phyloP scores from a whole-genome alignment of 2,888 invertebrate species.

The Cecidostiba fungosa region DNA sequence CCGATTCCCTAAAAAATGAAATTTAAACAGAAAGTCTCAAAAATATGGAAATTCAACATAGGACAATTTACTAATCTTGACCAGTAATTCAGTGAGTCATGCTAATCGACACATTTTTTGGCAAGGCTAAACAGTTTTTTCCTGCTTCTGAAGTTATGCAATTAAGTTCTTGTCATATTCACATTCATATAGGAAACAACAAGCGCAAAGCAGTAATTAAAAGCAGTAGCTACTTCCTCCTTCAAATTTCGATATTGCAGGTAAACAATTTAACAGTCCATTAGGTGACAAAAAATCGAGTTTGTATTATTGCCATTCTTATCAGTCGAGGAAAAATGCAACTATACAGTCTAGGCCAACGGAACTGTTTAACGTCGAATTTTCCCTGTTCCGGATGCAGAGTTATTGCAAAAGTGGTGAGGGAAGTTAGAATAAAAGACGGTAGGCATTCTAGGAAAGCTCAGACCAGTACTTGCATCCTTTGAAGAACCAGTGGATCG shows the following conservation, averaged over 20 bases:
- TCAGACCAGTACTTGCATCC: background rate
- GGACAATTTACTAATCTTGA: no score
- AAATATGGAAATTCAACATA: no score
- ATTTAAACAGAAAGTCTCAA: no score
- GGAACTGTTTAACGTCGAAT: background rate
- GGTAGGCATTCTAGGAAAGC: background rate
- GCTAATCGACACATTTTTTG: no score
- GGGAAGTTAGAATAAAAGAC: background rate
- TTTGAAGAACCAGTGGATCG: background rate
- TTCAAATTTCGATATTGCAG: background rate
- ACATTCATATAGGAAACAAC: no score
- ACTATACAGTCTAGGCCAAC: background rate
- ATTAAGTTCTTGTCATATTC: no score
- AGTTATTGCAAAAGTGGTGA: background rate
- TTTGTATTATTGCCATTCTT: background rate
- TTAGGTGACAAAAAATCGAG: background rate
- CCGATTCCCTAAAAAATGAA: no score
- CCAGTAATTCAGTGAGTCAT: no score
- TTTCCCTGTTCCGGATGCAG: background rate
- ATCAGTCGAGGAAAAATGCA: background rate
- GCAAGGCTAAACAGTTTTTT: no score
- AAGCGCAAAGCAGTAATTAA: background rate
- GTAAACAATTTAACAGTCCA: background rate
- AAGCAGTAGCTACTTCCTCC: background rate
- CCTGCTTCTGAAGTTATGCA: no score